These are phyloP conservation scores for Gonioctena quinquepunctata DNA, from an alignment of 1,140 invertebrate species.

Conservation along the genomic window DNA sequence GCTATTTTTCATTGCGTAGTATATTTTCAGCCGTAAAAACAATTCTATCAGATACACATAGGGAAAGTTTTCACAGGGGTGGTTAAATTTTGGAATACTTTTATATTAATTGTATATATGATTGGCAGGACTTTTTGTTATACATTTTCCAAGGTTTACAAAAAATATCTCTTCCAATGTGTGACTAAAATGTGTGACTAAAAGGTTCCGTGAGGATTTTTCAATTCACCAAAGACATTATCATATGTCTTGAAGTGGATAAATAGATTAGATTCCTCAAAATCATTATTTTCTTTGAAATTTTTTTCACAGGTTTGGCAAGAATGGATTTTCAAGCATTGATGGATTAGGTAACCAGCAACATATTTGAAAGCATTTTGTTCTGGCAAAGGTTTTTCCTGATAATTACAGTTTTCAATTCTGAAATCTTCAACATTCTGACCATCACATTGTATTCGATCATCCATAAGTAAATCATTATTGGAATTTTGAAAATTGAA, in stretches of 20 bases:
- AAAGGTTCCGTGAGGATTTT: background rate
- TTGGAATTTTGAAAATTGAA: background rate
- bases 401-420: background rate
- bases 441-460: background rate
- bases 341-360: background rate
- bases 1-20: background rate
- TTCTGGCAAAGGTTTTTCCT: background rate
- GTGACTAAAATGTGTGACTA: background rate
- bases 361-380: background rate
- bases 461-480: background rate
- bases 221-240: background rate
- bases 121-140: background rate
- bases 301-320: too few relatives aligned
- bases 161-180: background rate
- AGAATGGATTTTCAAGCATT: too few relatives aligned
- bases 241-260: background rate
- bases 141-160: background rate
- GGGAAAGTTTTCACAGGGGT: background rate
- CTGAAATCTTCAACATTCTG: background rate
- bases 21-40: background rate
- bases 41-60: background rate
- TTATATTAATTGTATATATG: background rate
- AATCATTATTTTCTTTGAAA: background rate
- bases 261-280: background rate
- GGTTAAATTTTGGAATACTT: background rate